Evolutionary conservation across 1,140 invertebrate species (phyloP).

Genomic region (Globodera rostochiensis): DNA sequence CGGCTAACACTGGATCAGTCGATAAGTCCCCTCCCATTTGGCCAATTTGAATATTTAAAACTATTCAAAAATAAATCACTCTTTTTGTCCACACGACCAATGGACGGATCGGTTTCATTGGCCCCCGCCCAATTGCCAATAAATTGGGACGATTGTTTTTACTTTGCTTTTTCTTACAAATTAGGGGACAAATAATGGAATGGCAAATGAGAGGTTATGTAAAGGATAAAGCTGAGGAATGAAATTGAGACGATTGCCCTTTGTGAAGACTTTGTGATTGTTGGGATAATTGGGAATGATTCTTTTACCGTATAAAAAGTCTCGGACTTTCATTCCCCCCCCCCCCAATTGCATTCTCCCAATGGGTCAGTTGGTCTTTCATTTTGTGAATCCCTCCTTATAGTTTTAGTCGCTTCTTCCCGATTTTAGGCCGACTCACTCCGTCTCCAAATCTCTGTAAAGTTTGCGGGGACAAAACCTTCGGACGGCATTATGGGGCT

Average conservation of each 20-base stretch:
- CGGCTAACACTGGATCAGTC: no score
- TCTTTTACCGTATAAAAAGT: background rate
- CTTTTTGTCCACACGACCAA: no score
- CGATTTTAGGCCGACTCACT: slow-evolving; percentile 11
- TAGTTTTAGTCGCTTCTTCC: background rate
- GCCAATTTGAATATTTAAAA: no score
- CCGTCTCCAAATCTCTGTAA: slow-evolving; percentile 9
- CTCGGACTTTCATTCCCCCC: background rate
- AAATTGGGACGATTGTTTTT: background rate
- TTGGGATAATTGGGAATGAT: background rate
- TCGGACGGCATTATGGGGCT: slow-evolving; percentile 19
- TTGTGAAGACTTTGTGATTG: background rate
- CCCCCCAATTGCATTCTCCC: background rate
- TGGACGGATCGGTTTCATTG: no score
- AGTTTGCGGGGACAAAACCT: slow-evolving; percentile 29
- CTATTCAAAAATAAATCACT: background rate
- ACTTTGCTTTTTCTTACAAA: background rate
- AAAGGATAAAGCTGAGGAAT: background rate
- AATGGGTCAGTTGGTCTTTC: background rate
- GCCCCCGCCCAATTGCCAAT: background rate
- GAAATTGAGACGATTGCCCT: slow-evolving; percentile 1
- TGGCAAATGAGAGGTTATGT: background rate
- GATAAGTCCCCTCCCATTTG: no score
- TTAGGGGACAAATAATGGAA: background rate
- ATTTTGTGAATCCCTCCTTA: background rate